A percentile compares a stretch with the other conserved stretches of the same genome.
Evolutionary conservation across 2,888 invertebrate species (phyloP).

Genomic region (Parnassius apollo): DNA sequence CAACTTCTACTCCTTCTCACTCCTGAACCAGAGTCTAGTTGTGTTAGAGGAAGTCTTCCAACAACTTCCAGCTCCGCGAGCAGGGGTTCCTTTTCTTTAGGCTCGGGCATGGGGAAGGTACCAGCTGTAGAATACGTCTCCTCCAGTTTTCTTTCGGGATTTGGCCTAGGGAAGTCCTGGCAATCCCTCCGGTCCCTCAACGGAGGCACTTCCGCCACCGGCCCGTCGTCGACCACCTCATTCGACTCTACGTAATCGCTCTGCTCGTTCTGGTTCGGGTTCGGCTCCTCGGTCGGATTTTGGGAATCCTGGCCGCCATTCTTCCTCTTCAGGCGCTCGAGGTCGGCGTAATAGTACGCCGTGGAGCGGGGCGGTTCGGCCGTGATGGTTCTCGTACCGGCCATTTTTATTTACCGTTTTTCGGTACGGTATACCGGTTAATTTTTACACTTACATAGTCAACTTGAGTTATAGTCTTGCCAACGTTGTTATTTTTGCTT

Average conservation of each 20-base stretch:
- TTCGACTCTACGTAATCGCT: slow-evolving; percentile 66
- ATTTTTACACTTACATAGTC: slow-evolving; percentile 22
- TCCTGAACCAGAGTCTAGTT: slow-evolving; percentile 56
- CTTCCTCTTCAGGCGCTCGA: slow-evolving; percentile 77
- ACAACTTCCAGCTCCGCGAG: slow-evolving; percentile 68
- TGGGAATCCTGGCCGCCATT: slow-evolving; percentile 28
- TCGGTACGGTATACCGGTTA: slow-evolving; percentile 39
- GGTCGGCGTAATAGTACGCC: slow-evolving; percentile 80
- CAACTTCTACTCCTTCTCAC: slow-evolving; percentile 82
- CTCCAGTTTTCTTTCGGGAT: slow-evolving; percentile 53
- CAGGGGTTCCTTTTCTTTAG: slow-evolving; percentile 69
- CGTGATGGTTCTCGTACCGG: slow-evolving; percentile 59
- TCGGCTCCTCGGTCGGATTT: slow-evolving; percentile 27
- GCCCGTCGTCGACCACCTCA: slow-evolving; percentile 62
- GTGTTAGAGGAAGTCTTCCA: slow-evolving; percentile 61
- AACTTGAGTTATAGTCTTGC: background rate
- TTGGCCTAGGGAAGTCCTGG: slow-evolving; percentile 55
- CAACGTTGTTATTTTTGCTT: too few relatives aligned
- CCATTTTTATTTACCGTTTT: slow-evolving; percentile 36
- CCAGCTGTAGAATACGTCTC: slow-evolving; percentile 76
- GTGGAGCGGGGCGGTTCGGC: slow-evolving; percentile 82
- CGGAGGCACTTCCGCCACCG: slow-evolving; percentile 59
- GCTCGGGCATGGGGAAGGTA: slow-evolving; percentile 74
- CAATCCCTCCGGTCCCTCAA: slow-evolving; percentile 56
- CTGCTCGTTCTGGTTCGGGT: slow-evolving; percentile 70